Percentiles rank a stretch among this genome's conserved stretches.
Evolutionary conservation across 2,797 vertebrate genomes (phyloP).

Genomic region (Cercopithecus hamlyni): DNA sequence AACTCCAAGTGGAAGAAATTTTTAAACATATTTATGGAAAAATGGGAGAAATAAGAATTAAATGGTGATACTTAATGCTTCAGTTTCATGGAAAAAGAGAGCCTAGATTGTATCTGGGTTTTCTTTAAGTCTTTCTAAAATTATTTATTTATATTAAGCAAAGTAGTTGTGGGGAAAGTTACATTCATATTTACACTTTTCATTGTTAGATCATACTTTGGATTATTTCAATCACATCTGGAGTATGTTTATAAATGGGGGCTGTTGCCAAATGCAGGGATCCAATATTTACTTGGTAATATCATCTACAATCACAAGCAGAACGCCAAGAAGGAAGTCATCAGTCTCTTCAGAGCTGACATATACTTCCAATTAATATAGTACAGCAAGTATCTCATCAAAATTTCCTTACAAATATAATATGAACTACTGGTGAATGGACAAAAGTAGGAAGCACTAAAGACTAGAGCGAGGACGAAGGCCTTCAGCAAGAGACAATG

Average conservation of each 20-base stretch:
- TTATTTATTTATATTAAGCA: constrained; percentile 16
- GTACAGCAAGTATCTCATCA: not conserved
- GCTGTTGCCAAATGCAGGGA: not conserved
- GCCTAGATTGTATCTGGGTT: not conserved
- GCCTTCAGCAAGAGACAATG: not conserved
- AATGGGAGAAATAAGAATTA: not conserved
- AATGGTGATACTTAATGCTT: not conserved
- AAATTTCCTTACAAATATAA: not conserved
- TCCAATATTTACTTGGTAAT: constrained; percentile 31
- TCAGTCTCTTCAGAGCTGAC: not conserved
- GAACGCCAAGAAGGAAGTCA: not conserved
- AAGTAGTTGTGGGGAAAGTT: not conserved
- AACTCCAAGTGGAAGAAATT: not conserved
- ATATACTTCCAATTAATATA: not conserved
- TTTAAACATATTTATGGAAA: not conserved
- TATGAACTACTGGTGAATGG: too few species aligned
- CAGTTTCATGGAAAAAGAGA: not conserved
- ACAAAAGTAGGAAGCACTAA: not conserved
- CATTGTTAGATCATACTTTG: not conserved
- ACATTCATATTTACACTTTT: not conserved
- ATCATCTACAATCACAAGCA: not conserved
- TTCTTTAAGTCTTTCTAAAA: not conserved
- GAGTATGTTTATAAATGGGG: not conserved
- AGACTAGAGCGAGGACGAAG: not conserved
- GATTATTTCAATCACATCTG: constrained; percentile 53